Evolutionary conservation across 2,888 invertebrate genomes (phyloP).

Genomic region (Caenorhabditis doughertyi): DNA sequence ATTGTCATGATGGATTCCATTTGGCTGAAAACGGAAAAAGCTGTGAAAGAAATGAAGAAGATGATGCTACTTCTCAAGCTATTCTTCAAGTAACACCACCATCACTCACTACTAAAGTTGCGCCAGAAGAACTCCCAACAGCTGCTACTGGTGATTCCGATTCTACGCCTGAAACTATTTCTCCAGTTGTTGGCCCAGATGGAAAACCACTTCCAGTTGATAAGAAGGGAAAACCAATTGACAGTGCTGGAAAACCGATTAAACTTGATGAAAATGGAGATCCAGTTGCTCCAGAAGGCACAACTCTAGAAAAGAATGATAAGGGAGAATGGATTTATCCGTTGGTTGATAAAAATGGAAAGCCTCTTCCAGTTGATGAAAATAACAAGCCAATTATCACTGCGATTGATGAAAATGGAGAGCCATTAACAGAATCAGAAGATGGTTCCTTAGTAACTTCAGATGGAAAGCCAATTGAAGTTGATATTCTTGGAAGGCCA

Average conservation of each 20-base stretch:
- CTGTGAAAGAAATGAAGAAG: constrained; percentile 68
- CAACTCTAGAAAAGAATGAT: constrained; percentile 71
- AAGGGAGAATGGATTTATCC: constrained; percentile 78
- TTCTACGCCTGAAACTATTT: not conserved
- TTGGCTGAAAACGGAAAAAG: constrained; percentile 75
- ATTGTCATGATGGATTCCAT: constrained; percentile 79
- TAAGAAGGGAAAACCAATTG: constrained; percentile 70
- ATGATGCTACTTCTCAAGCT: constrained; percentile 55
- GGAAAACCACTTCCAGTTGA: constrained; percentile 71
- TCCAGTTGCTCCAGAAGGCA: constrained; percentile 74
- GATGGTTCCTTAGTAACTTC: constrained; percentile 60
- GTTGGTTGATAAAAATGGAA: constrained; percentile 72
- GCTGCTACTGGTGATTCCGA: constrained; percentile 8
- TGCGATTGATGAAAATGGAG: constrained; percentile 67
- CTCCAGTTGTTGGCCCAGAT: constrained; percentile 77
- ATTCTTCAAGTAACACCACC: constrained; percentile 71
- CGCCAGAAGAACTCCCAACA: constrained; percentile 69
- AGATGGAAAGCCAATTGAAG: constrained; percentile 58
- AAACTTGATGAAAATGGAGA: constrained; percentile 70
- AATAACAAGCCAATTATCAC: constrained; percentile 69
- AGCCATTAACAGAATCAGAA: constrained; percentile 46
- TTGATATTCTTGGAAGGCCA: constrained; percentile 63
- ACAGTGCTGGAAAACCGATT: constrained; percentile 71
- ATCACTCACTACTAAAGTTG: constrained; percentile 63
- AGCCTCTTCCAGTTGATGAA: constrained; percentile 65